Evolutionary conservation across 2,888 invertebrate species (phyloP).

Genomic region (Dione vanillae): DNA sequence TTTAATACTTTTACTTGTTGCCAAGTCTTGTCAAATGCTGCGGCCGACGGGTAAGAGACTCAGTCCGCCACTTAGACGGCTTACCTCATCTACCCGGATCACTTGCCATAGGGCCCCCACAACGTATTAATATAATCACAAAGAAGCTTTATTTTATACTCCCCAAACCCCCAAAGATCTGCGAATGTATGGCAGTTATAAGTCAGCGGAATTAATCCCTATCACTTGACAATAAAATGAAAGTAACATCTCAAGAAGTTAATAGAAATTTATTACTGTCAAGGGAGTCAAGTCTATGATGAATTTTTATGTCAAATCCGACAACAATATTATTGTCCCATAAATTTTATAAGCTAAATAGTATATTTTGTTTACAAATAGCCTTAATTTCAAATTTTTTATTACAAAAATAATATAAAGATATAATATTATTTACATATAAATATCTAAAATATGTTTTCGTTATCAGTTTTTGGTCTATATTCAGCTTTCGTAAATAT

Average conservation of each 20-base stretch:
- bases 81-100: conserved; percentile 71
- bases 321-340: conserved; percentile 19
- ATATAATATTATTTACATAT: conserved; percentile 11
- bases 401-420: background rate
- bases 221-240: conserved; percentile 81
- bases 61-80: conserved; percentile 67
- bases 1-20: conserved; percentile 29
- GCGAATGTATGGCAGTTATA: conserved; percentile 83
- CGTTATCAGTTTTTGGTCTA: conserved; percentile 38
- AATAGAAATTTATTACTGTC: conserved; percentile 79
- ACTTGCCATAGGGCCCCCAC: conserved; percentile 66
- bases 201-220: conserved; percentile 83
- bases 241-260: conserved; percentile 80
- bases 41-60: conserved; percentile 46
- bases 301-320: conserved; percentile 56
- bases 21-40: conserved; percentile 42
- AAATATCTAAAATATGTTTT: conserved; percentile 28
- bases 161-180: conserved; percentile 67
- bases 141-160: conserved; percentile 81
- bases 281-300: conserved; percentile 60
- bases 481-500: conserved; percentile 40
- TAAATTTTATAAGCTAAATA: conserved; percentile 15
- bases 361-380: conserved; percentile 2
- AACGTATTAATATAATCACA: conserved; percentile 81
- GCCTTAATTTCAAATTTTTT: background rate